A percentile compares a stretch with the other conserved stretches of the same genome.
Conservation (phyloP, 2,888 invertebrate species). For the Lycia hirtaria region DNA sequence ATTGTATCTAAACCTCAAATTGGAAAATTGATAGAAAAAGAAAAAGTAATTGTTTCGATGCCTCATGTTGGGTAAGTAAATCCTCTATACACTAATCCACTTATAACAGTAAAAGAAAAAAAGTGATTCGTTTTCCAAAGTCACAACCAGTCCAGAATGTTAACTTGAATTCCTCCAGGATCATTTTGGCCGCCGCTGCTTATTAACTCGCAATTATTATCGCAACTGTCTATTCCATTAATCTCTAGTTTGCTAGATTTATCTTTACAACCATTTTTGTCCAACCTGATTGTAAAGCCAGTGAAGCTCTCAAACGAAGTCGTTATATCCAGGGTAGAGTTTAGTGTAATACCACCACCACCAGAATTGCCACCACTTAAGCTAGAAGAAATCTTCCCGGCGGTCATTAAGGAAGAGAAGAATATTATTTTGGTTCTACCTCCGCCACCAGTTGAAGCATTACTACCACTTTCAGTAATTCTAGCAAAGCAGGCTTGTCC, state of each 20-base stretch:
- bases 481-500: constrained; percentile 17
- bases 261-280: background rate
- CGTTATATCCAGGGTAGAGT: constrained; percentile 25
- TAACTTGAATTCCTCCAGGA: constrained; percentile 4
- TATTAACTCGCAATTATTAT: constrained; percentile 9
- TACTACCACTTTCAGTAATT: constrained; percentile 35
- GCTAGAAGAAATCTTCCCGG: constrained; percentile 27
- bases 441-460: constrained; percentile 37
- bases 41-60: constrained; percentile 2
- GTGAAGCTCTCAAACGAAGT: constrained; percentile 12
- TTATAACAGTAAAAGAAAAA: background rate
- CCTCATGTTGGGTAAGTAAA: constrained; percentile 21
- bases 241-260: constrained; percentile 23
- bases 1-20: too few relatives aligned
- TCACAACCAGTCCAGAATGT: constrained; percentile 3
- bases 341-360: constrained; percentile 33
- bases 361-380: constrained; percentile 39
- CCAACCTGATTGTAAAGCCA: constrained; percentile 15
- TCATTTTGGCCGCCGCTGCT: constrained; percentile 3
- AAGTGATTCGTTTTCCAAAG: background rate
- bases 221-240: constrained; percentile 12
- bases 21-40: too few relatives aligned
- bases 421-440: constrained; percentile 38
- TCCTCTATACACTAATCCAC: constrained; percentile 18
- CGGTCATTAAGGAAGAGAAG: constrained; percentile 28